Evolutionary conservation across 2,888 invertebrate species (phyloP).

Genomic region (Bimastos eiseni): DNA sequence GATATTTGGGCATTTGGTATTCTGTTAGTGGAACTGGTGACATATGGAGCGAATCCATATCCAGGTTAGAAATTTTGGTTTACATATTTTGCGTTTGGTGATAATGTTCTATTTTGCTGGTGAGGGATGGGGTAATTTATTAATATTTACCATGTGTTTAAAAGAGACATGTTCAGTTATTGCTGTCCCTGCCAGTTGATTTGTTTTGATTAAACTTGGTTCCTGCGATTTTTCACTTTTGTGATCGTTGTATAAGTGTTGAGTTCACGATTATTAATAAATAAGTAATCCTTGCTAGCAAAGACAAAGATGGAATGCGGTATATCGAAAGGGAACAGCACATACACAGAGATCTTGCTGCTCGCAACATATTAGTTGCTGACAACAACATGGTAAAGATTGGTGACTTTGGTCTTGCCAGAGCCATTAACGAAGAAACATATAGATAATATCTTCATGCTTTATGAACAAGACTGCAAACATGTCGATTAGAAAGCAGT

Average conservation of each 20-base stretch:
- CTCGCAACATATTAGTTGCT: slow-evolving; percentile 39
- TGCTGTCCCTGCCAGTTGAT: too few species aligned
- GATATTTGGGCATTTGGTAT: slow-evolving; percentile 99
- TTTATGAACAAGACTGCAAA: not conserved
- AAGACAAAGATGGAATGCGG: slow-evolving; percentile 33
- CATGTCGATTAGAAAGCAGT: not conserved
- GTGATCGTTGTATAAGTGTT: too few species aligned
- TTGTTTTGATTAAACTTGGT: too few species aligned
- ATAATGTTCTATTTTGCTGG: not conserved
- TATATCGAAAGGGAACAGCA: slow-evolving; percentile 36
- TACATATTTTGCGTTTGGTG: not conserved
- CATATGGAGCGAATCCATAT: slow-evolving; percentile 95
- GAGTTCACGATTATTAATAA: too few species aligned
- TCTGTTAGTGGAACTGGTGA: slow-evolving; percentile 89
- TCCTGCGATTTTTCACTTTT: too few species aligned
- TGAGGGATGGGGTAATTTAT: too few species aligned
- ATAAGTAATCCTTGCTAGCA: not conserved
- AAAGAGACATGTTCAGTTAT: too few species aligned
- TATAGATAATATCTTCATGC: slow-evolving; percentile 24
- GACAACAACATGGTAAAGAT: too few species aligned
- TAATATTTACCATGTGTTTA: too few species aligned
- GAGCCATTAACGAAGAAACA: slow-evolving; percentile 37
- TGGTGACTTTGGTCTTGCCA: slow-evolving; percentile 39
- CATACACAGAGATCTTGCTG: slow-evolving; percentile 40
- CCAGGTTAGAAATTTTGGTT: slow-evolving; percentile 69